These are phyloP conservation scores for Phodopus roborovskii DNA, from an alignment of 2,113 vertebrate species.

Conservation along the genomic window DNA sequence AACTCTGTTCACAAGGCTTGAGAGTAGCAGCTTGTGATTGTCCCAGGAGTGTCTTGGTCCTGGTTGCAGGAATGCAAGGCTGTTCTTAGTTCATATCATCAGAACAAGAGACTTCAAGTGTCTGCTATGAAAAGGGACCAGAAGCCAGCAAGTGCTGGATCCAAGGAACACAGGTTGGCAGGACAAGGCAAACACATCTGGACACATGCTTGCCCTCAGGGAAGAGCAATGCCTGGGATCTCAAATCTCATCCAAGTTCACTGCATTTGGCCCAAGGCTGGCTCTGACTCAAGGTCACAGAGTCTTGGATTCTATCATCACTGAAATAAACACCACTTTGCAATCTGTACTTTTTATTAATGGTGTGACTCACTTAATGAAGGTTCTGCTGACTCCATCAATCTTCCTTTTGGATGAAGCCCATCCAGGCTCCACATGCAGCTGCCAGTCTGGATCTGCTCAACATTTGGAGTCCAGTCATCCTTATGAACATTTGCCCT, in stretches of 20 bases:
- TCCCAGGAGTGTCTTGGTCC: not conserved
- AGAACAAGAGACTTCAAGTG: not conserved
- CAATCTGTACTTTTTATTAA: constrained; percentile 71
- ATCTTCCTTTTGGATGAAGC: constrained; percentile 71
- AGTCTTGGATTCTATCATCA: constrained; percentile 71
- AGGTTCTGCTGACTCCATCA: constrained; percentile 66
- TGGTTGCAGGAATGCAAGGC: not conserved
- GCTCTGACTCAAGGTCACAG: not conserved
- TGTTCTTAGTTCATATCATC: not conserved
- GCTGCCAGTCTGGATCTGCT: constrained; percentile 63
- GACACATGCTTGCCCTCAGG: not conserved
- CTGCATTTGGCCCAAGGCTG: not conserved
- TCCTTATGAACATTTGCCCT: not conserved
- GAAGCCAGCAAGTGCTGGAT: fast-evolving
- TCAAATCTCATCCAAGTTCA: not conserved
- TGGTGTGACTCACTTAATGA: constrained; percentile 72
- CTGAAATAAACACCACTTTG: constrained; percentile 74
- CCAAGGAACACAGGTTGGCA: not conserved
- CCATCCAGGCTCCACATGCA: constrained; percentile 63
- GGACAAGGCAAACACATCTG: not conserved
- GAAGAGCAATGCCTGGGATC: not conserved
- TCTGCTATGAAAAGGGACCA: not conserved
- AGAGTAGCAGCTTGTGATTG: not conserved
- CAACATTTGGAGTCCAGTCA: constrained; percentile 28
- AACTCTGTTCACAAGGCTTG: not conserved